Percentiles rank a stretch among this genome's conserved stretches.
Conservation (phyloP, 2,888 invertebrate genomes). For the Xestoiulus laeticollis region DNA sequence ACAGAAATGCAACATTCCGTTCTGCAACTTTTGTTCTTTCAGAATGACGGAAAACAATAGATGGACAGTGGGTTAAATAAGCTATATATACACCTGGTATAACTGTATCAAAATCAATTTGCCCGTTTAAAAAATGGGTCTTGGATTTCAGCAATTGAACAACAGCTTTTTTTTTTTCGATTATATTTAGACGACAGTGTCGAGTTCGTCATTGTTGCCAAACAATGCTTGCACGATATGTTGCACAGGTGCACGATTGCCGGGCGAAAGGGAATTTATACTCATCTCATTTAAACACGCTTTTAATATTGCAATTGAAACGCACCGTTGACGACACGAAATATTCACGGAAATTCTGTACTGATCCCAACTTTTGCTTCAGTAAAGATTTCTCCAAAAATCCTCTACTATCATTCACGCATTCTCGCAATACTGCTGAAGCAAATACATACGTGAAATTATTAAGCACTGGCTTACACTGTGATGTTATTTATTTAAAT, state of each 20-base stretch:
- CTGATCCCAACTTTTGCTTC: background rate
- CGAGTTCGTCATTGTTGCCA: background rate
- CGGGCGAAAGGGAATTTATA: background rate
- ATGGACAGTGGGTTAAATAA: background rate
- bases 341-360: background rate
- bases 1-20: background rate
- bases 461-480: background rate
- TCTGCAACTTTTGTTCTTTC: slow-evolving; percentile 18
- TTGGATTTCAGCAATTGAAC: background rate
- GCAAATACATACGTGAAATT: background rate
- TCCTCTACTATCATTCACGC: background rate
- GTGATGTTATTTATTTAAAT: background rate
- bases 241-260: background rate
- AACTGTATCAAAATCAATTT: background rate
- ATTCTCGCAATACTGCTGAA: background rate
- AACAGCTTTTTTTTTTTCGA: background rate
- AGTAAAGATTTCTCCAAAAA: background rate
- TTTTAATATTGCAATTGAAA: background rate
- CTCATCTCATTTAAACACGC: background rate
- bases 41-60: background rate
- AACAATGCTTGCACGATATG: background rate
- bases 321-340: background rate
- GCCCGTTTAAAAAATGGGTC: background rate
- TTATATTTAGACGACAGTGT: background rate
- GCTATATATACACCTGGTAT: background rate